Evolutionary conservation across 2,888 invertebrate genomes (phyloP), one percentile per base, ranked within the genome.

Genomic region (Ochlodes sylvanus): DNA sequence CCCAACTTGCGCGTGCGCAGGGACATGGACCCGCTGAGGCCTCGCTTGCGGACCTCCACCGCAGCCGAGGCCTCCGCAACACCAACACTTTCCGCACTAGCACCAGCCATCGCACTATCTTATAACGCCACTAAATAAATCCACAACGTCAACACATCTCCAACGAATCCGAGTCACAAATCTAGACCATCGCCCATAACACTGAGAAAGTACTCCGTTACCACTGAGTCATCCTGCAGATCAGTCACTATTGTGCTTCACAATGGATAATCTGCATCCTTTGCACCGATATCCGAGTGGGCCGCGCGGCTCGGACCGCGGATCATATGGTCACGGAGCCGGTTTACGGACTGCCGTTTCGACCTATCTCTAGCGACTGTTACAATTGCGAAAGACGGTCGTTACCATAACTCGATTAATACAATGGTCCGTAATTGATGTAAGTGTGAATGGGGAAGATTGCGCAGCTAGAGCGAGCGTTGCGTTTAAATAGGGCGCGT

Each of bases 1-100:
- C 94, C 94, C 71, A 94, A 78, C 78, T 93, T 93, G 77, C 89
- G 89, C 73, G 93, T 92, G 68, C 90, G 88, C 77, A 92, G 78
- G 57, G 92, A 93, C 93, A 93, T 92, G 69, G 93, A 93, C 68
- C 92, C 91, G 73, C 92, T 90, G 60, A 92, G 80, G 17, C 91
- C 90, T 60, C 90, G 87, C 79, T 90, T 92, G 54, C 80, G 82
- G 44, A 83, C 84, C 62, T 83, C 86, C 70, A 79, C 58, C 14
- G 65, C 70, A 3, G 68, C 82, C 44, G 81, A 76, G 66, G 74
- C 77, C 74, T 88, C 89, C 80, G 83, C 87, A 70, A 82, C 84
- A 75, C 77, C 76, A 69, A 82, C 86, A 79, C 83, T 80, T 67
- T 87, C 90, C 76, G 88, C 90, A 84, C 83, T 87, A 76, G 83